Evolutionary conservation across 2,113 vertebrate genomes (phyloP).

Genomic region (Ancistrus triradiatus): DNA sequence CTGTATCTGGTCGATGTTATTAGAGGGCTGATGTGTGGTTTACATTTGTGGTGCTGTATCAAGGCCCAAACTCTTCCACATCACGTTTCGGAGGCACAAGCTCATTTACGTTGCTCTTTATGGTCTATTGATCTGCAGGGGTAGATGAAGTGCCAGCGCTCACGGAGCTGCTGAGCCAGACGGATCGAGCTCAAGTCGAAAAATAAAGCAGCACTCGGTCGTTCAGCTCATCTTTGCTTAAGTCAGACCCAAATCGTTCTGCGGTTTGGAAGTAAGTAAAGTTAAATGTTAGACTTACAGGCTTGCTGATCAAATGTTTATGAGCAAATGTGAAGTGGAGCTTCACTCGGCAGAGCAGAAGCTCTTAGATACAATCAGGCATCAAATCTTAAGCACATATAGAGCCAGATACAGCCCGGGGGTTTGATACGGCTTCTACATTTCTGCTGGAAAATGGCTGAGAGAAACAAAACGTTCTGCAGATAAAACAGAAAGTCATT

Average conservation of each 20-base stretch:
- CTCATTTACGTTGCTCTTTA: slow-evolving; percentile 42
- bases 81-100: slow-evolving; percentile 9
- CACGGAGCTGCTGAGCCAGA: slow-evolving; percentile 13
- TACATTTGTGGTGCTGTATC: slow-evolving; percentile 13
- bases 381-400: no score
- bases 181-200: slow-evolving; percentile 18
- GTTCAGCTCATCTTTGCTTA: background rate
- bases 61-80: background rate
- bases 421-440: no score
- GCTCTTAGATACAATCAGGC: no score
- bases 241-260: background rate
- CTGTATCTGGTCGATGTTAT: slow-evolving; percentile 1
- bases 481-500: no score
- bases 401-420: no score
- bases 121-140: slow-evolving; percentile 44
- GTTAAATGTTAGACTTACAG: no score
- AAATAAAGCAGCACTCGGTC: slow-evolving; percentile 17
- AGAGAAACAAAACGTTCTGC: no score
- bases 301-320: no score
- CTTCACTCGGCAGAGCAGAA: no score
- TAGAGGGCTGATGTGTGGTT: slow-evolving; percentile 12
- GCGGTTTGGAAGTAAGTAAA: no score
- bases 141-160: slow-evolving; percentile 43
- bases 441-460: no score
- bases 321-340: no score